Percentiles rank a stretch among this genome's conserved stretches.
phyloP scores from a whole-genome alignment of 2,888 invertebrate genomes.

The Cryptocephalus primarius region DNA sequence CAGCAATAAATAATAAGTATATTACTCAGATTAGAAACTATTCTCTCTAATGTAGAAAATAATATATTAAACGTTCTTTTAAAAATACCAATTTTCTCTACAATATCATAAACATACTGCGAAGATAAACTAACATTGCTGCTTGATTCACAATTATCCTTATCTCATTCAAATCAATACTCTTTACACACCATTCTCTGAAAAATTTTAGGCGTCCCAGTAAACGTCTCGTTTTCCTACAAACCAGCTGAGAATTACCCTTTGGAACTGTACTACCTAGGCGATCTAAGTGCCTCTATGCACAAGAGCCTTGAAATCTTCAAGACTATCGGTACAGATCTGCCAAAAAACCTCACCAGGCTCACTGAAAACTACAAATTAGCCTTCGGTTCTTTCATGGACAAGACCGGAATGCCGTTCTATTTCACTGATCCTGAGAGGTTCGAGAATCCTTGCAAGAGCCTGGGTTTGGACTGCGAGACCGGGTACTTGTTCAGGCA shows the following conservation, averaged over 20 bases:
- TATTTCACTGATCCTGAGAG: constrained; percentile 38
- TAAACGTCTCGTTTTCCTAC: constrained; percentile 52
- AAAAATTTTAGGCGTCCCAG: constrained; percentile 27
- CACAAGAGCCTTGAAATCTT: constrained; percentile 72
- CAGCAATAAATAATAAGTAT: background rate
- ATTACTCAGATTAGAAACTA: too few species aligned
- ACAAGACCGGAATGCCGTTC: constrained; percentile 69
- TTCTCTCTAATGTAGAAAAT: too few species aligned
- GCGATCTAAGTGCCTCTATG: constrained; percentile 89
- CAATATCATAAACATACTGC: too few species aligned
- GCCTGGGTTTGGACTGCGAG: constrained; percentile 48
- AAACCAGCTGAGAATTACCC: constrained; percentile 75
- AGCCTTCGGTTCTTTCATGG: constrained; percentile 68
- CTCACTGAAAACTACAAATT: constrained; percentile 63
- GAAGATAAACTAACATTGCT: too few species aligned
- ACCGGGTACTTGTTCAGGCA: constrained; percentile 76
- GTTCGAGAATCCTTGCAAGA: constrained; percentile 51
- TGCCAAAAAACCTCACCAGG: constrained; percentile 47
- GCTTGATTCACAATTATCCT: too few species aligned
- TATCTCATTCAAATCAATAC: too few species aligned
- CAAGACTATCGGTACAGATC: constrained; percentile 50
- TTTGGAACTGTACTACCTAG: constrained; percentile 79
- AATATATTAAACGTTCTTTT: too few species aligned
- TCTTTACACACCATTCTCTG: background rate
- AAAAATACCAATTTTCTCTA: too few species aligned